A percentile compares a stretch with the other conserved stretches of the same genome.
phyloP scores from a whole-genome alignment of 2,888 invertebrate species.

The Agrotis ipsilon region DNA sequence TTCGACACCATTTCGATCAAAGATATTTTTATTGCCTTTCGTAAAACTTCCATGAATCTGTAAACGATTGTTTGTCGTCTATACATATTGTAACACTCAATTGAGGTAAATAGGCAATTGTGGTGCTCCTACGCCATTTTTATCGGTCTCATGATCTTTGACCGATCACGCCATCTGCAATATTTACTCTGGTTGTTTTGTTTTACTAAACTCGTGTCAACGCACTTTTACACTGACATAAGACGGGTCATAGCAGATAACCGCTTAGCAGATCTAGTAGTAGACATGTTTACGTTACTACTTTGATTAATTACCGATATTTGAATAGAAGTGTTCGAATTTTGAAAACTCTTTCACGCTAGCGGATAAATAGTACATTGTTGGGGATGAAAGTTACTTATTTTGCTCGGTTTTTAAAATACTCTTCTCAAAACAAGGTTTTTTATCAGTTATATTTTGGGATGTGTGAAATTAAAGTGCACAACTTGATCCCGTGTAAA shows the following conservation, averaged over 20 bases:
- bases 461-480: no score
- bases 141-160: slow-evolving; percentile 37
- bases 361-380: no score
- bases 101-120: slow-evolving; percentile 47
- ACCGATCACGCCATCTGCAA: slow-evolving; percentile 47
- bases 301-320: neutral
- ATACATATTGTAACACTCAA: slow-evolving; percentile 25
- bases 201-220: slow-evolving; percentile 26
- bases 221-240: slow-evolving; percentile 30
- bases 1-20: neutral
- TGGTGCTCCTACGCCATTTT: slow-evolving; percentile 7
- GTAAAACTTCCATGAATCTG: neutral
- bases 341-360: no score
- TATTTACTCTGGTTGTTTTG: slow-evolving; percentile 10
- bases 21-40: neutral
- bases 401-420: neutral
- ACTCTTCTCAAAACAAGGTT: no score
- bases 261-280: neutral
- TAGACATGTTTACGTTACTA: neutral
- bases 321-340: no score
- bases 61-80: slow-evolving; percentile 8
- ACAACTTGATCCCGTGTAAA: no score
- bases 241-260: slow-evolving; percentile 29
- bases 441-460: no score
- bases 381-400: no score